Conservation (phyloP, 1,140 invertebrate genomes). For the Lysiphlebus fabarum region DNA sequence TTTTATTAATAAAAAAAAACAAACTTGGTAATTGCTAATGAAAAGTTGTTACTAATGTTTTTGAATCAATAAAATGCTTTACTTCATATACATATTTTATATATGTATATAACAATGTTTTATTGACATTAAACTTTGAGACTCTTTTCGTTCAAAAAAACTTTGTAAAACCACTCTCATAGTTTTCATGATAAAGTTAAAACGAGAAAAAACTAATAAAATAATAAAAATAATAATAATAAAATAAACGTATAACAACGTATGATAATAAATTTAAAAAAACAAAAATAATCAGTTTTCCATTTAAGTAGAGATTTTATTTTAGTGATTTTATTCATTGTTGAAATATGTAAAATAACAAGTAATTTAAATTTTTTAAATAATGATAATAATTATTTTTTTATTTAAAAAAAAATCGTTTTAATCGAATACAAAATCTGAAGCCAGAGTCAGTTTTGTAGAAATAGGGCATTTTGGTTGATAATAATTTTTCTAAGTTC, state of each 20-base stretch:
- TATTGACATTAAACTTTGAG: constrained; percentile 22
- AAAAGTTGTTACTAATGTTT: too few species aligned
- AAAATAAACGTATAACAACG: too few species aligned
- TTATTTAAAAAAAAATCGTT: neutral
- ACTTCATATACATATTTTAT: neutral
- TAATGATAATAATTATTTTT: neutral
- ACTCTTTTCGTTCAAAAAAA: constrained; percentile 11
- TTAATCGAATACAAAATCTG: too few species aligned
- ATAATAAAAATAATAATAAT: neutral
- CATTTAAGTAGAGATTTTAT: constrained; percentile 6
- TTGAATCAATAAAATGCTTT: too few species aligned
- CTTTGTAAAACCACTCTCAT: constrained; percentile 22
- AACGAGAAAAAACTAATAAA: constrained; percentile 7
- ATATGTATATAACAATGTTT: constrained; percentile 7
- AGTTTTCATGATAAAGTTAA: constrained; percentile 10
- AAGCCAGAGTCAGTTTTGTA: too few species aligned
- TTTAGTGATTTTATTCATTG: constrained; percentile 13
- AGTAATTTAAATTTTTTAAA: neutral
- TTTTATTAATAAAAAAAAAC: neutral
- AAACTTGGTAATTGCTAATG: neutral
- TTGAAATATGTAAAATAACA: neutral
- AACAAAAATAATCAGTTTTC: constrained; percentile 3
- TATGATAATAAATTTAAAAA: too few species aligned
- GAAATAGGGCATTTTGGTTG: too few species aligned
- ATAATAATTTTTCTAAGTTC: too few species aligned